A percentile compares a stretch with the other conserved stretches of the same genome.
phyloP scores from a whole-genome alignment of 2,888 invertebrate genomes.

The Mongoloraphidia duomilia region DNA sequence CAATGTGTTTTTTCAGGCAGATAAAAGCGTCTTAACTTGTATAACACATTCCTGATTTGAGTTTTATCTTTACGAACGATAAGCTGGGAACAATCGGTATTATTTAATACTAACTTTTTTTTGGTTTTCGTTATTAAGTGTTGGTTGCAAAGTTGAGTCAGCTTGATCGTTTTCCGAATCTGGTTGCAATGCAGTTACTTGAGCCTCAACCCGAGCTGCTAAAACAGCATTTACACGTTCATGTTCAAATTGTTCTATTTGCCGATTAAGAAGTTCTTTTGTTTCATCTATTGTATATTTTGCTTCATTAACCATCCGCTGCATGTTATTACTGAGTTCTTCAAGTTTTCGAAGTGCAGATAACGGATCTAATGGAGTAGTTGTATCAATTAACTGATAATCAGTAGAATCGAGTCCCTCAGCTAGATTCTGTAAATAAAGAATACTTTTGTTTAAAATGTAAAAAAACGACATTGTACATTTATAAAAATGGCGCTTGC shows the following conservation, averaged over 20 bases:
- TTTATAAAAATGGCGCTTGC: no score
- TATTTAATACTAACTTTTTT: slow-evolving; percentile 45
- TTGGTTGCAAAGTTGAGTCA: slow-evolving; percentile 40
- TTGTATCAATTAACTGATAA: slow-evolving; percentile 38
- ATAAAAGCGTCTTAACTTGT: no score
- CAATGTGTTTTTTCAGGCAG: no score
- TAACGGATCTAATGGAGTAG: slow-evolving; percentile 27
- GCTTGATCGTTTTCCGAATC: slow-evolving; percentile 31
- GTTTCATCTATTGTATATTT: slow-evolving; percentile 59
- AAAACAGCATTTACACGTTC: slow-evolving; percentile 52
- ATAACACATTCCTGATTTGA: no score
- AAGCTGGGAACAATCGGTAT: no score
- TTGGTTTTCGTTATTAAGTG: slow-evolving; percentile 45
- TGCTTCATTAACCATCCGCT: slow-evolving; percentile 53
- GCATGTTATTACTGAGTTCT: slow-evolving; percentile 51
- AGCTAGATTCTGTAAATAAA: slow-evolving; percentile 31
- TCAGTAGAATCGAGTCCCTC: slow-evolving; percentile 51
- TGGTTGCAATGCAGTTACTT: slow-evolving; percentile 39
- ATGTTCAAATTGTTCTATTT: slow-evolving; percentile 46
- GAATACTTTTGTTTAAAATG: no score
- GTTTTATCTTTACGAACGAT: no score
- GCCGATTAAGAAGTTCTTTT: slow-evolving; percentile 46
- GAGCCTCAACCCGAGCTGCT: slow-evolving; percentile 50
- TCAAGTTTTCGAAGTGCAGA: slow-evolving; percentile 49
- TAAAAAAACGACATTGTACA: no score